A percentile compares a stretch with the other conserved stretches of the same genome.
Conservation (phyloP, 2,797 vertebrate species). For the Falco peregrinus region DNA sequence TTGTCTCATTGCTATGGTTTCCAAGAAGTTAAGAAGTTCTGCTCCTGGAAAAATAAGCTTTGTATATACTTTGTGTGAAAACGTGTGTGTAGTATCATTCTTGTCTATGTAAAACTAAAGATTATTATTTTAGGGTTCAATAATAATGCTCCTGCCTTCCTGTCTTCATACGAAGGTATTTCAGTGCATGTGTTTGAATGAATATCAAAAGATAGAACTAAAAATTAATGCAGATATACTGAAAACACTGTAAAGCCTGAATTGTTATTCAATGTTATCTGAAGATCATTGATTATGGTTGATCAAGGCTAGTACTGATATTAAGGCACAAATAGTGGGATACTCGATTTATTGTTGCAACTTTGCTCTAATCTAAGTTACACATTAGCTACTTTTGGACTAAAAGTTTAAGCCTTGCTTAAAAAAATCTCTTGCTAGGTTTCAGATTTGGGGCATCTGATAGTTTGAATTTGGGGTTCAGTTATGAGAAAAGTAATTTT, state of each 20-base stretch:
- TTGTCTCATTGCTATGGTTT: neutral
- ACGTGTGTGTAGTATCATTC: neutral
- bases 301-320: neutral
- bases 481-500: neutral
- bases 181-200: neutral
- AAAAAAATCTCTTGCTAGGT: neutral
- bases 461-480: neutral
- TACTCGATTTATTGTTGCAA: neutral
- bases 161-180: neutral
- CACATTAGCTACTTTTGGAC: neutral
- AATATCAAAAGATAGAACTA: neutral
- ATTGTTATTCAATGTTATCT: neutral
- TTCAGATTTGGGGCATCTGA: neutral
- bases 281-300: neutral
- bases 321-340: neutral
- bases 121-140: neutral
- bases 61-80: neutral
- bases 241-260: neutral
- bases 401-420: neutral
- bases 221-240: neutral
- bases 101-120: neutral
- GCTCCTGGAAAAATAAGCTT: neutral
- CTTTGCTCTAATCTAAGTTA: neutral
- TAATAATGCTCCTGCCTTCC: neutral
- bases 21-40: neutral